Evolutionary conservation across 2,888 invertebrate species (phyloP).

Genomic region (Dryomyza anilis): DNA sequence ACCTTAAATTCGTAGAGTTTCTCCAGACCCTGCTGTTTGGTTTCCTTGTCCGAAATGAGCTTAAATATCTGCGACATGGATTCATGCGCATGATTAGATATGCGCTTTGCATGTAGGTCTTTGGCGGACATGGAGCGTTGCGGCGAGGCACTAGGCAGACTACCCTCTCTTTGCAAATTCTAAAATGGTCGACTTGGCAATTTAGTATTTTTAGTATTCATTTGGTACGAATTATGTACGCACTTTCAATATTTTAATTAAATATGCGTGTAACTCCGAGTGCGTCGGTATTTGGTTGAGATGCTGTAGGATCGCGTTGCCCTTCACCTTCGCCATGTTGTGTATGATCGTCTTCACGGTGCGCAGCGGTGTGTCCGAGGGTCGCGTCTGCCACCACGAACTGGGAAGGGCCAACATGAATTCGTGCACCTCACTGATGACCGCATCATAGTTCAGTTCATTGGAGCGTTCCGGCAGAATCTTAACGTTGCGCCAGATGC

Average conservation of each 20-base stretch:
- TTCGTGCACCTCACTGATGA: constrained; percentile 82
- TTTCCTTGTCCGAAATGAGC: constrained; percentile 87
- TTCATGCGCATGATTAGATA: constrained; percentile 83
- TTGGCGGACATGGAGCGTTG: constrained; percentile 53
- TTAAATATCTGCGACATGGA: constrained; percentile 87
- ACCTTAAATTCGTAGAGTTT: constrained; percentile 61
- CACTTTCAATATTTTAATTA: constrained; percentile 78
- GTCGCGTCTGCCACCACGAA: constrained; percentile 83
- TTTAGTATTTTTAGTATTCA: not conserved
- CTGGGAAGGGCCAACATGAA: constrained; percentile 90
- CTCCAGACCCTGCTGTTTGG: constrained; percentile 77
- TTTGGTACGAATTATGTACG: not conserved
- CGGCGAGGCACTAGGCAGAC: constrained; percentile 58
- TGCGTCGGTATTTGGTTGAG: constrained; percentile 77
- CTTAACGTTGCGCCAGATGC: constrained; percentile 93
- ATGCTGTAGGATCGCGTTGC: constrained; percentile 79
- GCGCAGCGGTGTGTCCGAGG: constrained; percentile 83
- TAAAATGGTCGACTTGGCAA: constrained; percentile 35
- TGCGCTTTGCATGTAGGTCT: constrained; percentile 63
- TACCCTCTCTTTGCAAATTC: constrained; percentile 66
- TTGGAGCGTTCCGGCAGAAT: constrained; percentile 79
- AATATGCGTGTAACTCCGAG: constrained; percentile 84
- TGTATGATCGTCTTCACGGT: constrained; percentile 95
- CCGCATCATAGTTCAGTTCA: constrained; percentile 76
- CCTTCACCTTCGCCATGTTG: constrained; percentile 87